Base-by-base conservation (phyloP, 2,888 invertebrate genomes). In the Plusia festucae region DNA sequence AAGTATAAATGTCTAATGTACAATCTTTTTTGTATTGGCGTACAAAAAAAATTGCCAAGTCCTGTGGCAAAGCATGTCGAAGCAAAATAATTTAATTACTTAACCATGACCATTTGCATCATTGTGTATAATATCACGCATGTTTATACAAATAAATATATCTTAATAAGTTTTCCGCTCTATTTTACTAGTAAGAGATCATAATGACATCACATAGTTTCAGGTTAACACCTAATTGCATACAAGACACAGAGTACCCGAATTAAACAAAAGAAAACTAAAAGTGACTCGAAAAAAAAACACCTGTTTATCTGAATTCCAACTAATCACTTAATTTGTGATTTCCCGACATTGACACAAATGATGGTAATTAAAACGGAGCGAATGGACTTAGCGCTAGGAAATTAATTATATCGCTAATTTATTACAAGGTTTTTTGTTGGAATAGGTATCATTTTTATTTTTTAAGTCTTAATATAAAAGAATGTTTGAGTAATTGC, bases 281-380 rank as follows among this genome's bases (percentile, higher is more conserved):
- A 18, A 30, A 57, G 44, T 24, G 30, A n/a, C 16, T 44, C 11
- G 18, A 49, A 20, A 49, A 49, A n/a, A 18, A 49, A 49, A 49
- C 46, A 18, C 46, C 46, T 49, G 20, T 20, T 11, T 9, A 49
- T 20, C 18, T 20, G 44, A 32, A 40, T 40, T 46, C 13, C 30
- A 51, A 30, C 20, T 52, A 65, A 46, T 65, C 20, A 46, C n/a
- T 18, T 34, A 57, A 49, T 53, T 16, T 30, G 46, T 13, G 13
- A 27, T 66, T 54, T 20, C n/a, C n/a, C 9, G 34, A 9, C 30
- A 27, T 30, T 65, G 5, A 58, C 49, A 40, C 46, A 27, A 53
- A 64, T 5, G 18, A 27, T 27, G 65, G 32, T 53, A 53, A 66
- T 57, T 57, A 20, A 24, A 56, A 63, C n/a, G 24, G 5, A 2